These are phyloP conservation scores for Cephus pygmeus DNA, from an alignment of 2,888 invertebrate species.

Conservation along the genomic window DNA sequence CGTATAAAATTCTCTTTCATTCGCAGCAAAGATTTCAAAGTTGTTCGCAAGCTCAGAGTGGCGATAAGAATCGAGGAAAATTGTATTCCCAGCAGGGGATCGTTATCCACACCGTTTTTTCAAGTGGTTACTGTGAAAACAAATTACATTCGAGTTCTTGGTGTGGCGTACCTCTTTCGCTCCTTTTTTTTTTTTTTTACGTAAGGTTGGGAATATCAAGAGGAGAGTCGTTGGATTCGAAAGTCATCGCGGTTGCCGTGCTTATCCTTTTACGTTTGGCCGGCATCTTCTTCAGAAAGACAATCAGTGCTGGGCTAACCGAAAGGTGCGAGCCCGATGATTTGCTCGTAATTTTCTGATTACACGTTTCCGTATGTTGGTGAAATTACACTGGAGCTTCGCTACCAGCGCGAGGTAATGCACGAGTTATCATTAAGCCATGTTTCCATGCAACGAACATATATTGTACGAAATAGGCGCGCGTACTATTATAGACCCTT, in stretches of 20 bases:
- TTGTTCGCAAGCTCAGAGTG: background rate
- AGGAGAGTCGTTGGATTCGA: background rate
- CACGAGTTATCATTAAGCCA: background rate
- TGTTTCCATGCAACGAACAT: background rate
- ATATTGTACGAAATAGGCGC: background rate
- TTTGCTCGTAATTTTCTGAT: slow-evolving; percentile 34
- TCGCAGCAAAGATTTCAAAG: background rate
- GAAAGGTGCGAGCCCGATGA: slow-evolving; percentile 24
- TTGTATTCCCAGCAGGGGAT: background rate
- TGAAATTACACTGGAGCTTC: slow-evolving; percentile 19
- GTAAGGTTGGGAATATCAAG: background rate
- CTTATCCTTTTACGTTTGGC: slow-evolving; percentile 7
- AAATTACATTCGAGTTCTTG: slow-evolving; percentile 38
- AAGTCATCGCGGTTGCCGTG: slow-evolving; percentile 22
- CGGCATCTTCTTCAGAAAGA: slow-evolving; percentile 19
- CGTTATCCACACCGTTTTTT: background rate
- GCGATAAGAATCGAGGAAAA: background rate
- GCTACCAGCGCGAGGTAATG: background rate
- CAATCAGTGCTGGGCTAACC: slow-evolving; percentile 24
- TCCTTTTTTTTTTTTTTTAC: background rate
- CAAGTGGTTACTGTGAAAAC: slow-evolving; percentile 36
- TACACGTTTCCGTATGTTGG: slow-evolving; percentile 31
- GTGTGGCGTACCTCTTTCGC: slow-evolving; percentile 3
- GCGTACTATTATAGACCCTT: background rate
- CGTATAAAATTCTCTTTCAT: background rate